A percentile compares a stretch with the other conserved stretches of the same genome.
These are phyloP conservation scores for Gavia stellata DNA, from an alignment of 2,113 vertebrate species.

Conservation along the genomic window DNA sequence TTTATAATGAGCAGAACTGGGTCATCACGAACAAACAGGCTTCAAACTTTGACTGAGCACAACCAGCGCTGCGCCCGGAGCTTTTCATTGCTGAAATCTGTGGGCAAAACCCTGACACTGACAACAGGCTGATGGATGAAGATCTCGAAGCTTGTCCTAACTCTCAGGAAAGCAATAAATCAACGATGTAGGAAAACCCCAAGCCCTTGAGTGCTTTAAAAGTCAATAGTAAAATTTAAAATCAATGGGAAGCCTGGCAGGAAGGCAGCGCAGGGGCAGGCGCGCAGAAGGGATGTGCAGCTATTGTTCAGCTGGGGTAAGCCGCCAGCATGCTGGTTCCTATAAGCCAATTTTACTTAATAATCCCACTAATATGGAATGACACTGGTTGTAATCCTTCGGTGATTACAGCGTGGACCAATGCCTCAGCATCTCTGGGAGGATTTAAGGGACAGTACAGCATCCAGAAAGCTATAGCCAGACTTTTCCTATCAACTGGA, in stretches of 20 bases:
- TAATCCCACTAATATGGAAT: conserved; percentile 7
- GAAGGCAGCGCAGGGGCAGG: not conserved
- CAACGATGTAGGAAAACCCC: conserved; percentile 3
- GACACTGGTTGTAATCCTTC: conserved; percentile 21
- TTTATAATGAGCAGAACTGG: not conserved
- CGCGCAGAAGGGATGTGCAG: not conserved
- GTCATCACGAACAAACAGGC: not conserved
- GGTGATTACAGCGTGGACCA: not conserved
- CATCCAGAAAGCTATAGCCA: not conserved
- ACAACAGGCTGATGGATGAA: conserved; percentile 34
- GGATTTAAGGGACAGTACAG: conserved; percentile 9
- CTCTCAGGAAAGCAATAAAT: conserved; percentile 40
- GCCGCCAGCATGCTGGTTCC: not conserved
- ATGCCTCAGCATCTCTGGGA: not conserved
- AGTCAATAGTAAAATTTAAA: conserved; percentile 63
- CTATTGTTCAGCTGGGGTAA: conserved; percentile 9
- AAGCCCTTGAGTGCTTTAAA: conserved; percentile 31
- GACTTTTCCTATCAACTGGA: not conserved
- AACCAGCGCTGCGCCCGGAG: not conserved
- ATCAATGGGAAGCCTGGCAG: conserved; percentile 63
- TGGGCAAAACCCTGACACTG: not conserved
- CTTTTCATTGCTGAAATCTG: not conserved
- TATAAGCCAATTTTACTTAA: conserved; percentile 7
- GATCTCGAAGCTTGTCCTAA: conserved; percentile 5
- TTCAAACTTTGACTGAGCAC: not conserved